Evolutionary conservation across 2,888 invertebrate genomes (phyloP), one percentile per base, ranked within the genome.

Genomic region (Tubulanus polymorphus): DNA sequence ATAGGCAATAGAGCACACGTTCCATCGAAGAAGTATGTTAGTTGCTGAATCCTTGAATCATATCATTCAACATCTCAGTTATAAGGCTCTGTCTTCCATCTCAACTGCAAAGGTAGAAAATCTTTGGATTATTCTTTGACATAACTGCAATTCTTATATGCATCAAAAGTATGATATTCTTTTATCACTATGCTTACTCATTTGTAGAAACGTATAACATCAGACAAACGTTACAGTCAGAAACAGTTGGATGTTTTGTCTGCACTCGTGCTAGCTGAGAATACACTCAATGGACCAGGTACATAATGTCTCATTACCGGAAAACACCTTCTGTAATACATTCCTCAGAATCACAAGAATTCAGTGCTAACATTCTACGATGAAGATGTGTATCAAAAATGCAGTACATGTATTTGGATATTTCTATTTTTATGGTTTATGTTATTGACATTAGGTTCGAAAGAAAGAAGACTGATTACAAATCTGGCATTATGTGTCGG

Each of bases 31-130:
- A 72, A 83, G 86, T 48, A 82, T 87, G 60, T 82, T 86, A 62
- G 84, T 93, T 51, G 84, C 87, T 23, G 87, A 87, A 70, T 86
- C 88, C 12, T 83, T 88, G 53, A 85, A 87, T 67, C 87, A 91
- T 76, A 86, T 91, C 47, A 79, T 87, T 18, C 93, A 93, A 71
- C 89, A 91, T 79, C 82, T 91, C 45, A 84, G 86, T 63, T 89
- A 89, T 76, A 88, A 88, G 77, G 85, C 88, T 6, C 81, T 90
- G 45, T 83, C 83, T 47, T 83, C 86, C 47, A 81, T 92, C 54
- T 81, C 84, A 49, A 83, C 82, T 56, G 86, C 88, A 1, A 88
- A 88, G 79, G 89, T 85, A 81, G 71, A 59, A 35, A 3, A 29
- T 3, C 10, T 29, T 12, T 18, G 15, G 8, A 23, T 35, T 54